Evolutionary conservation across 37 sponge, comb jelly and placozoan genomes (phyloP).

Genomic region (Crambe crambe): DNA sequence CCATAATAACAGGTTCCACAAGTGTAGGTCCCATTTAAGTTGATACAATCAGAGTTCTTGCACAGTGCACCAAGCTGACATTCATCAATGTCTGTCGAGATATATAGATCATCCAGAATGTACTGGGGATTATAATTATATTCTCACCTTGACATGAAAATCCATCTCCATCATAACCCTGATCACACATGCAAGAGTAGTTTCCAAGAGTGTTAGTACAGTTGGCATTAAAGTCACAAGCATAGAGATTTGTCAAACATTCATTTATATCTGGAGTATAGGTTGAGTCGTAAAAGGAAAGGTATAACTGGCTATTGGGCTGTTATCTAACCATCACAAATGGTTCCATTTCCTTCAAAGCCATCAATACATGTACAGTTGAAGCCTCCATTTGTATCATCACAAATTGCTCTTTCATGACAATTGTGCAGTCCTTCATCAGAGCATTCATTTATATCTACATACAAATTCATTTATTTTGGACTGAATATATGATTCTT

Average conservation of each 20-base stretch:
- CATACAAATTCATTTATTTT: too few species aligned
- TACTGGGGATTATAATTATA: not conserved
- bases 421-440: not conserved
- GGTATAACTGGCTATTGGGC: too few species aligned
- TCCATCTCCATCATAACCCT: constrained; percentile 31
- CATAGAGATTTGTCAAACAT: not conserved
- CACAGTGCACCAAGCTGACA: constrained; percentile 11
- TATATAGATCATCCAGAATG: not conserved
- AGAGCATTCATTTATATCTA: constrained; percentile 22
- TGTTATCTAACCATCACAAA: not conserved
- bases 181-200: constrained; percentile 33
- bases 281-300: too few species aligned
- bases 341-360: constrained; percentile 17
- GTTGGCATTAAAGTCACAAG: constrained; percentile 7
- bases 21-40: constrained; percentile 1
- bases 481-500: too few species aligned
- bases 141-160: not conserved
- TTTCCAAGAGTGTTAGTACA: constrained; percentile 54
- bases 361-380: constrained; percentile 27
- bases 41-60: constrained; percentile 6
- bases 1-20: constrained; percentile 6
- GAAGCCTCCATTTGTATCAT: constrained; percentile 16
- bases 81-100: constrained; percentile 62
- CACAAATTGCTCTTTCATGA: constrained; percentile 10
- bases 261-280: constrained; percentile 43